phyloP scores from a whole-genome alignment of 2,113 vertebrate genomes.

The Neofelis nebulosa region DNA sequence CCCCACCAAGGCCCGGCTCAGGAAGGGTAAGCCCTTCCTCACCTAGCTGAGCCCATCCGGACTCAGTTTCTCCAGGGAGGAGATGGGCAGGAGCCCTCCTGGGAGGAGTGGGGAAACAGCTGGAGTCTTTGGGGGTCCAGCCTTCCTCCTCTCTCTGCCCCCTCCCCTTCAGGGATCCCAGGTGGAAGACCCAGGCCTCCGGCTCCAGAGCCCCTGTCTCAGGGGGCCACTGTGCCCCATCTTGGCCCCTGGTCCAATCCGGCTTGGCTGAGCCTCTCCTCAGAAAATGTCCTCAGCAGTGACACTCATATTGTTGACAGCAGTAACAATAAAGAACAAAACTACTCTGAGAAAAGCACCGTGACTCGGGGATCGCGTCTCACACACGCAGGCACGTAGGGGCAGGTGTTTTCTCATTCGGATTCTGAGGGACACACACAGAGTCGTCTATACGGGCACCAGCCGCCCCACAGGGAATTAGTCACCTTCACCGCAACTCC shows the following conservation, averaged over 20 bases:
- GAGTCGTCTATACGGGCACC: too few relatives aligned
- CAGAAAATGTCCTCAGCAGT: neutral
- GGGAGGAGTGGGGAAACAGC: neutral
- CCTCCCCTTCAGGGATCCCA: neutral
- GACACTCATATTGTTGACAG: neutral
- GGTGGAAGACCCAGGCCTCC: neutral
- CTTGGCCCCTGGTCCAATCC: neutral
- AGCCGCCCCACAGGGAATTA: neutral
- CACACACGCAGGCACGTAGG: neutral
- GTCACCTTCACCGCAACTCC: neutral
- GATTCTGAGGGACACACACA: neutral
- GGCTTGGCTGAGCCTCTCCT: neutral
- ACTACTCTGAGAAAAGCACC: neutral
- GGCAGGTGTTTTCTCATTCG: neutral
- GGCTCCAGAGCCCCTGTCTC: neutral
- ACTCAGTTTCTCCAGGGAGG: slow-evolving; percentile 33
- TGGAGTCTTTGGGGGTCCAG: neutral
- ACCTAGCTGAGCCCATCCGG: neutral
- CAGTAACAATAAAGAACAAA: slow-evolving; percentile 50
- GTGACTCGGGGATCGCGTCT: neutral
- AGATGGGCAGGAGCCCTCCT: neutral
- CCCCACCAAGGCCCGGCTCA: neutral
- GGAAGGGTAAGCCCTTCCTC: slow-evolving; percentile 55
- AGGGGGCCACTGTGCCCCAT: neutral
- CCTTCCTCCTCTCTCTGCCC: neutral